phyloP scores from a whole-genome alignment of 1,140 invertebrate genomes.

The Tribolium castaneum region DNA sequence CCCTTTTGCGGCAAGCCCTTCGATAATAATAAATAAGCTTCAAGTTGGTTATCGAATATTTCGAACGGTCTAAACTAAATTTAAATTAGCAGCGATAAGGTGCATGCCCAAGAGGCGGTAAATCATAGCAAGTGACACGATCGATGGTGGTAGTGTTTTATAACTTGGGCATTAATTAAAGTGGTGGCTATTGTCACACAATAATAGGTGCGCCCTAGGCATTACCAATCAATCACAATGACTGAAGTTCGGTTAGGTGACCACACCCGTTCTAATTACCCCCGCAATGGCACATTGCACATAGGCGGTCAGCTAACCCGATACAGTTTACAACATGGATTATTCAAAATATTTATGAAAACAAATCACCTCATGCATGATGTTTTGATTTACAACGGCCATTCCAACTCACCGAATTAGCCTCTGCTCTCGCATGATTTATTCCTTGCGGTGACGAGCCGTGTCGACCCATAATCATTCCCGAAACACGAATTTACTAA shows the following conservation, averaged over 20 bases:
- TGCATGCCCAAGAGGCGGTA: conserved; percentile 36
- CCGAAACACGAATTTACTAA: conserved; percentile 10
- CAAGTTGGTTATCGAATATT: conserved; percentile 33
- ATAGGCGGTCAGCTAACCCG: neutral
- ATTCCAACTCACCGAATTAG: conserved; percentile 27
- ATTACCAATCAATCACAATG: conserved; percentile 45
- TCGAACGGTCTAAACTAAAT: conserved; percentile 26
- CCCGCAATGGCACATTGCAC: conserved; percentile 26
- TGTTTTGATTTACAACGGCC: conserved; percentile 30
- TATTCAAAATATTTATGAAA: conserved; percentile 35
- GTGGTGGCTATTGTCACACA: conserved; percentile 48
- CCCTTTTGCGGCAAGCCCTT: neutral
- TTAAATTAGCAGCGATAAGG: conserved; percentile 37
- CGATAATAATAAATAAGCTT: conserved; percentile 20
- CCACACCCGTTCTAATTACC: conserved; percentile 51
- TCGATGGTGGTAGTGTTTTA: conserved; percentile 39
- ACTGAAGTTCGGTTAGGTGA: conserved; percentile 48
- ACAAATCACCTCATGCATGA: conserved; percentile 26
- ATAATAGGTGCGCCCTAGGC: conserved; percentile 46
- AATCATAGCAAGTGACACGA: conserved; percentile 39
- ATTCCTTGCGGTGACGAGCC: conserved; percentile 23
- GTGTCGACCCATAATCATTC: conserved; percentile 31
- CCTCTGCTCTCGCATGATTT: conserved; percentile 14
- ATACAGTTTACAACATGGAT: conserved; percentile 27
- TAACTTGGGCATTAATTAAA: conserved; percentile 48